Percentiles rank a stretch among this genome's conserved stretches.
Conservation (phyloP, 2,797 vertebrate species). For the Tenualosa thibaudeaui region DNA sequence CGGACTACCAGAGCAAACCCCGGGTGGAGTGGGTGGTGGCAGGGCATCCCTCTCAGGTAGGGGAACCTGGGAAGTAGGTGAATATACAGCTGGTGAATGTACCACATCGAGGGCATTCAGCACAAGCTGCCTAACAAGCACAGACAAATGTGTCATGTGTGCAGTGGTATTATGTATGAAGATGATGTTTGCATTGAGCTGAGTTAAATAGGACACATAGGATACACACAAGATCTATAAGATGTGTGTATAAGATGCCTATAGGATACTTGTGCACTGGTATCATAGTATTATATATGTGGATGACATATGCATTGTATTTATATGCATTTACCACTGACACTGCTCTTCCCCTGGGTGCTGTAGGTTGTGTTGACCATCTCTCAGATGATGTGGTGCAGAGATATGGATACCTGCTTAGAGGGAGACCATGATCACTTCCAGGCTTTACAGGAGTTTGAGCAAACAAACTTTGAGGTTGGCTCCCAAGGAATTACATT, state of each 20-base stretch:
- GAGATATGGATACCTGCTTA: constrained; percentile 79
- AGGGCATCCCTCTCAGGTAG: constrained; percentile 84
- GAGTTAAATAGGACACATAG: no score
- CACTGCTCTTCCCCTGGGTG: constrained; percentile 24
- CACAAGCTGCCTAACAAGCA: background rate
- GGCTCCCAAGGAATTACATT: background rate
- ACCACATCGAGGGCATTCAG: background rate
- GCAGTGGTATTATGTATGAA: no score
- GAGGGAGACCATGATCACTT: constrained; percentile 69
- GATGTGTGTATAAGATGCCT: background rate
- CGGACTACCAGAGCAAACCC: constrained; percentile 76
- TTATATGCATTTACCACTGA: background rate
- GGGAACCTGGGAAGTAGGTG: background rate
- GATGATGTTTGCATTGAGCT: no score
- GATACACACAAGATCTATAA: no score
- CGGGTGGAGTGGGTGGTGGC: constrained; percentile 80
- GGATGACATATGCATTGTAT: background rate
- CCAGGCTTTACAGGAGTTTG: constrained; percentile 78
- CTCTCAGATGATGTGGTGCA: constrained; percentile 89
- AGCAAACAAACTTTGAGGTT: constrained; percentile 81
- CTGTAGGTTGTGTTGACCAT: constrained; percentile 84
- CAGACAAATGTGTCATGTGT: background rate
- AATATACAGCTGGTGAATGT: background rate
- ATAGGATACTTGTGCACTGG: no score
- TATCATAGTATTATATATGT: no score